A percentile compares a stretch with the other conserved stretches of the same genome.
Conservation (phyloP, 2,888 invertebrate genomes). For the Lepidonotus clava region DNA sequence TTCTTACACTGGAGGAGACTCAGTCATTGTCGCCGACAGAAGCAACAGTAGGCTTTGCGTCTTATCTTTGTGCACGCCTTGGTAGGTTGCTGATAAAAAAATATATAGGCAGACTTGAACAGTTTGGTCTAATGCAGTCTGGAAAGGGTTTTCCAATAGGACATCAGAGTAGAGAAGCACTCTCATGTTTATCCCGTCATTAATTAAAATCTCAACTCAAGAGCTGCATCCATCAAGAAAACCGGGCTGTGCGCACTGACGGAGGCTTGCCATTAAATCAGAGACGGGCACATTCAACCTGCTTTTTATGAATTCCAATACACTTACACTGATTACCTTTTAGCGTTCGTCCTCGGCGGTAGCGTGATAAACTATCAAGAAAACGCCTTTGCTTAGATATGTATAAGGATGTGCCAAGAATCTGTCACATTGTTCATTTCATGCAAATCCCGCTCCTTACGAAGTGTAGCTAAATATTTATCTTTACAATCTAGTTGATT, state of each 20-base stretch:
- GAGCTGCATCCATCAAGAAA: constrained; percentile 39
- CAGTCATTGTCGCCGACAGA: background rate
- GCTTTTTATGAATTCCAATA: constrained; percentile 38
- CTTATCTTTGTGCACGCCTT: constrained; percentile 27
- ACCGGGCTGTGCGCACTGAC: background rate
- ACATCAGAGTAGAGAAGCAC: background rate
- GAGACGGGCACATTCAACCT: constrained; percentile 11
- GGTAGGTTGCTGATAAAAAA: constrained; percentile 1
- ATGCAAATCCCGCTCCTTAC: background rate
- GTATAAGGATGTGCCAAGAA: no score
- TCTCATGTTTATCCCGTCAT: constrained; percentile 27
- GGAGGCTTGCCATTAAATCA: constrained; percentile 21
- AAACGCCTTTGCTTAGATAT: background rate
- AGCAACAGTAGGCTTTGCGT: constrained; percentile 11
- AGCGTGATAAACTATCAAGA: background rate
- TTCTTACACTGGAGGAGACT: background rate
- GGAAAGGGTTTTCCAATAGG: background rate
- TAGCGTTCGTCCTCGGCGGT: background rate
- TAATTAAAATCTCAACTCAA: constrained; percentile 46
- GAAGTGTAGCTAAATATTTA: no score
- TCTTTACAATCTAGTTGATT: no score
- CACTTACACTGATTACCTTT: constrained; percentile 45
- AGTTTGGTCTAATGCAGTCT: background rate
- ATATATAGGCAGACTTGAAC: background rate
- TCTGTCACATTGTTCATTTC: background rate